Evolutionary conservation across 2,113 vertebrate genomes (phyloP), one percentile per base, ranked within the genome.

Genomic region (Zosterops lateralis): DNA sequence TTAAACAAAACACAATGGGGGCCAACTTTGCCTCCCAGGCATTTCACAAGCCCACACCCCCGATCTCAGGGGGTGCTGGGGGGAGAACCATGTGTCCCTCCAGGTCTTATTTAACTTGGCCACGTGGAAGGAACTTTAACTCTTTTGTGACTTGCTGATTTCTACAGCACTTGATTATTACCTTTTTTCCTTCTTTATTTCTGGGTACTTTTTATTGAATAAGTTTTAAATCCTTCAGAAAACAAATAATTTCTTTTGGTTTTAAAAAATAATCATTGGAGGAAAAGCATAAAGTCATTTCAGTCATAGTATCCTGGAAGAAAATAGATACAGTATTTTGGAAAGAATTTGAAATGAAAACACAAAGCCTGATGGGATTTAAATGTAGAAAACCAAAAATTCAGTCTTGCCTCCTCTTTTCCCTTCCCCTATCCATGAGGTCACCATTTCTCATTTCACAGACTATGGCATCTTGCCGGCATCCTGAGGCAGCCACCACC

Each of bases 61-160:
- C 71, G 84, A 70, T 73, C 81, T 92, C 87, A 93, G 87, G 45
- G 53, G 34, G 8, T 79, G 51, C 62, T 85, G 48, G 17, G 17
- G 91, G 38, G 58, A 81, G 77, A 92, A 50, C 17, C 66, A 54
- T 54, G 84, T 76, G 77, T 89, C 80, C 81, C 89, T 96, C 88
- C 89, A 95, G 79, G 83, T 92, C 73, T 91, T 97, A 92, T 97
- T 97, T 97, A 94, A 93, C 80, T 97, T 97, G 96, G 96, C 90
- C 32, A 82, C 1, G 0, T 34, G 17, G 61, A 87, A 88, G 86
- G 92, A 95, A 91, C 71, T 97, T 89, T 75, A 93, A 95, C 54
- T 96, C 90, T 95, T 98, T 90, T 94, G 74, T 95, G 90, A 95
- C 80, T 95, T 97, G 84, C 66, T 79, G 64, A 66, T 96, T 95